These are phyloP conservation scores for Baryphthengus martii DNA, from an alignment of 2,113 vertebrate genomes.

Conservation along the genomic window DNA sequence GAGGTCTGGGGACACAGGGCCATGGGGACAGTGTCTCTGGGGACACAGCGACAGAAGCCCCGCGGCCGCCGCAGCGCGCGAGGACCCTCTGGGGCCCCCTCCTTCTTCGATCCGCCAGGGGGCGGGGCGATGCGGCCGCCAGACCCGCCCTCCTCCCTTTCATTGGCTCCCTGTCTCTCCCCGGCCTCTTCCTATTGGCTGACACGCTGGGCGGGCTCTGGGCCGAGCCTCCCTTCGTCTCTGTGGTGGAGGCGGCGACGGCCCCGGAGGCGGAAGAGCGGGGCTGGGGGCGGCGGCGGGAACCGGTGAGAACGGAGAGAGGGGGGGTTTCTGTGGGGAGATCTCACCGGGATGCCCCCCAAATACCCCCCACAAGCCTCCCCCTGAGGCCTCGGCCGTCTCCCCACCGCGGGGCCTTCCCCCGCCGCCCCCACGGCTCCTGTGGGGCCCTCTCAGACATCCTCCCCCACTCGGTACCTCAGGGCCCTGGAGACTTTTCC, in stretches of 20 bases:
- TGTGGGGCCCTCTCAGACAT: background rate
- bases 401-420: no score
- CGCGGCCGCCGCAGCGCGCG: background rate
- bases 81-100: rapidly evolving
- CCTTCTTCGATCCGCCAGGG: rapidly evolving
- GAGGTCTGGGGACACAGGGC: no score
- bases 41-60: background rate
- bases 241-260: background rate
- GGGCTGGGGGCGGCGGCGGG: background rate
- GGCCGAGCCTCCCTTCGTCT: background rate
- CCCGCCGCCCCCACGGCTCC: background rate
- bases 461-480: no score
- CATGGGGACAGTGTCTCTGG: no score
- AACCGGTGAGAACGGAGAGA: background rate
- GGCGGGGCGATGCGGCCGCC: rapidly evolving
- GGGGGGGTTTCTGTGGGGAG: no score
- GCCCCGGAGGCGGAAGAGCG: background rate
- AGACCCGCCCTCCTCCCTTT: rapidly evolving
- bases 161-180: rapidly evolving
- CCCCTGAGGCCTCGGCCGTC: background rate
- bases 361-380: no score
- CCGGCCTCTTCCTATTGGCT: background rate
- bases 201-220: background rate
- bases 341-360: no score
- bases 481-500: background rate